Base-by-base conservation (phyloP, 2,113 vertebrate species). In the Phaethornis superciliosus region DNA sequence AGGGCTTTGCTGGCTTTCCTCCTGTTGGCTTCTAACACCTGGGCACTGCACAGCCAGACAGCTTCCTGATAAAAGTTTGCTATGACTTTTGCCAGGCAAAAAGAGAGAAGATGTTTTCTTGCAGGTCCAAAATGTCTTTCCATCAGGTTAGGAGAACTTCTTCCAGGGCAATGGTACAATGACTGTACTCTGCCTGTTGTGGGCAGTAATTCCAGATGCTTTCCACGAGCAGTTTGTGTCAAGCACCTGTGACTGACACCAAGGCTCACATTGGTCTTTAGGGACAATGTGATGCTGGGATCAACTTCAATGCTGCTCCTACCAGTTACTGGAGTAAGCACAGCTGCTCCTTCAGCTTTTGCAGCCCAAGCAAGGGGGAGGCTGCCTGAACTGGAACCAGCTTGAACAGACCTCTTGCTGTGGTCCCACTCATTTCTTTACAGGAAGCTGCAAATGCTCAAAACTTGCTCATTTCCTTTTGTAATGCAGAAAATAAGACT, bases 221-320 rank as follows among this genome's bases (percentile, higher is more conserved):
- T 52, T n/a, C 37, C 32, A 42, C 0, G 3, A 8, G n/a, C 33
- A 3, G 52, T 35, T 81, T 49, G 58, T 9, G 47, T 46, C 32
- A 32, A 33, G 35, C 32, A n/a, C 35, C 32, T 4, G 28, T 16
- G 52, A 81, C 54, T 2, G 32, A 60, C 75, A 52, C 23, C 26
- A 8, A 58, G 56, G 55, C 27, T 47, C 20, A 20, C 46, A 47
- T 15, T 47, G 46, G 4, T 11, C 76, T 64, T 20, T 4, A 47
- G 40, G 49, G 49, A 44, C 0, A 0, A 19, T 0, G 23, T 24
- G 54, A 30, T 20, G 42, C 26, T 0, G 0, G 13, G 47, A 11
- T n/a, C 1, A 1, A 46, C 42, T 17, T 6, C 33, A 27, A 12
- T 0, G 3, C 35, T 22, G 62, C 54, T 56, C 12, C 33, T 4